phyloP scores from a whole-genome alignment of 1,140 invertebrate genomes.

The Tetraneura akinire region DNA sequence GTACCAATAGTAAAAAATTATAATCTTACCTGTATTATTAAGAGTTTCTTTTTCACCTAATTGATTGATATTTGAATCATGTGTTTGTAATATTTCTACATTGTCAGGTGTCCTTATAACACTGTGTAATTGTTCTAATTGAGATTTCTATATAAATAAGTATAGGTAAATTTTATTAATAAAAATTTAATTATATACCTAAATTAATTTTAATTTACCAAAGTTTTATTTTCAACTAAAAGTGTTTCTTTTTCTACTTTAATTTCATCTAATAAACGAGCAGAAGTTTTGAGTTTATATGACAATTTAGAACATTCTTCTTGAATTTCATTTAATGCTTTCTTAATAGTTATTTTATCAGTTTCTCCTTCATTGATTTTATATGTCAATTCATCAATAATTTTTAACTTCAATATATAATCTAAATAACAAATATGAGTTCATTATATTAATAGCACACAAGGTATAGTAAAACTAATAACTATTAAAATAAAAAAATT shows the following conservation, averaged over 20 bases:
- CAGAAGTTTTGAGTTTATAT: slow-evolving; percentile 41
- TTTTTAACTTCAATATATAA: slow-evolving; percentile 27
- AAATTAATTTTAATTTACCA: slow-evolving; percentile 9
- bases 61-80: neutral
- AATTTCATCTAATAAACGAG: slow-evolving; percentile 34
- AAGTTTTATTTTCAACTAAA: slow-evolving; percentile 13
- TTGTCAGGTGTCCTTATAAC: neutral
- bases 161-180: neutral
- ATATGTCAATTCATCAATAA: slow-evolving; percentile 16
- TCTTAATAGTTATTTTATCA: slow-evolving; percentile 27
- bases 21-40: slow-evolving; percentile 28
- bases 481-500: too few relatives aligned
- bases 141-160: slow-evolving; percentile 16
- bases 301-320: slow-evolving; percentile 34
- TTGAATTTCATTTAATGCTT: neutral
- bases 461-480: too few relatives aligned
- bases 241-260: slow-evolving; percentile 28
- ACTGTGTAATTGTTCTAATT: slow-evolving; percentile 8
- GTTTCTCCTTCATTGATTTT: slow-evolving; percentile 15
- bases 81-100: neutral
- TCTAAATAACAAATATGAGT: neutral
- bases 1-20: too few relatives aligned
- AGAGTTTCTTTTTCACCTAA: neutral
- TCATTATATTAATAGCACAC: too few relatives aligned
- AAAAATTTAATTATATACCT: too few relatives aligned